These are phyloP conservation scores for Pygocentrus nattereri DNA, from an alignment of 2,797 vertebrate genomes.

Conservation along the genomic window DNA sequence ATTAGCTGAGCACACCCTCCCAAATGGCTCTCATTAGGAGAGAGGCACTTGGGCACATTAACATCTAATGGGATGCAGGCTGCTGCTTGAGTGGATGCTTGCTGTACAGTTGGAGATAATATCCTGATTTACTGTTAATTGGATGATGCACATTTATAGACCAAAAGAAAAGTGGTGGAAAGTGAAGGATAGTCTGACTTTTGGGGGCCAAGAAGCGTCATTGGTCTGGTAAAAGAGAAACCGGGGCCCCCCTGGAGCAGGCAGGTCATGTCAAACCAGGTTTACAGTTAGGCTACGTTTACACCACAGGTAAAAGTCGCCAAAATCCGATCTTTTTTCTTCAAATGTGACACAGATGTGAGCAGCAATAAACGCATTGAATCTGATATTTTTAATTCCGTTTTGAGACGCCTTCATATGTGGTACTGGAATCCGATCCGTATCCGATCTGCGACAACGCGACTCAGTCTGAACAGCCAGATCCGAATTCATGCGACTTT, in stretches of 20 bases:
- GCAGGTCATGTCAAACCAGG: background rate
- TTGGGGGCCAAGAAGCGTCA: too few relatives aligned
- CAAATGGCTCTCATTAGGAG: constrained; percentile 58
- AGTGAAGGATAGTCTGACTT: background rate
- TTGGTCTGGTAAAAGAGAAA: too few relatives aligned
- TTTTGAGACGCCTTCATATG: too few relatives aligned
- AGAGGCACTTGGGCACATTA: constrained; percentile 42
- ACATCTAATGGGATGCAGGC: constrained; percentile 40
- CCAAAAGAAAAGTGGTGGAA: background rate
- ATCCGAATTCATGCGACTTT: too few relatives aligned
- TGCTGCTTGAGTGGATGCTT: constrained; percentile 25
- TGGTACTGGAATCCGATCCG: too few relatives aligned
- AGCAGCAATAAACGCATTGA: too few relatives aligned
- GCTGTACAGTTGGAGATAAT: constrained; percentile 31
- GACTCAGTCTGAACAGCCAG: too few relatives aligned
- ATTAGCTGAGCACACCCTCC: constrained; percentile 53
- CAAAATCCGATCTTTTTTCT: too few relatives aligned
- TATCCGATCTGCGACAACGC: too few relatives aligned
- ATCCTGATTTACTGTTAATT: constrained; percentile 42
- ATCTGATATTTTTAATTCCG: too few relatives aligned
- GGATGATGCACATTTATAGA: constrained; percentile 9
- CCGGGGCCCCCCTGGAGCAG: background rate
- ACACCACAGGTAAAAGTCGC: too few relatives aligned
- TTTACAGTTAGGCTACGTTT: background rate
- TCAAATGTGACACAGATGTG: too few relatives aligned